These are phyloP conservation scores for Phocides pigmalion DNA, from an alignment of 1,140 invertebrate genomes.

Conservation along the genomic window DNA sequence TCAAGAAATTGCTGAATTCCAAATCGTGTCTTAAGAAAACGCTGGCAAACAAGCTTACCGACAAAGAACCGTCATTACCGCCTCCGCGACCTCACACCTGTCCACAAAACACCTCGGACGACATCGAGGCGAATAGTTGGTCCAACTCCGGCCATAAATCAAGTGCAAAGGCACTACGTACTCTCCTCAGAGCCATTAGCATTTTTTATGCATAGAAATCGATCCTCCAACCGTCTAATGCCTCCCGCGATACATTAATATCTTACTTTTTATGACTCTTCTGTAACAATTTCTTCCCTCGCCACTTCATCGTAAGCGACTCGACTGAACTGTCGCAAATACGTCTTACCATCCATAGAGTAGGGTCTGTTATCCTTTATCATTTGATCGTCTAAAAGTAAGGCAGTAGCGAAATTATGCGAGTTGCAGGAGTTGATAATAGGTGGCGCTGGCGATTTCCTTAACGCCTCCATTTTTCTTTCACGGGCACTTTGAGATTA, in stretches of 20 bases:
- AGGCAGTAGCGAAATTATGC: slow-evolving; percentile 48
- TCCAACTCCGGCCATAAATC: slow-evolving; percentile 76
- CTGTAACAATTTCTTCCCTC: slow-evolving; percentile 72
- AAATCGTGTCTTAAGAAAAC: no score
- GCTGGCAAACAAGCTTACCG: not conserved
- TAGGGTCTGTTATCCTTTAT: slow-evolving; percentile 34
- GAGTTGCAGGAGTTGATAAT: slow-evolving; percentile 79
- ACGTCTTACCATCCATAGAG: slow-evolving; percentile 10
- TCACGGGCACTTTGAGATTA: slow-evolving; percentile 84
- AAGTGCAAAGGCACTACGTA: slow-evolving; percentile 59
- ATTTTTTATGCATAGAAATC: slow-evolving; percentile 84
- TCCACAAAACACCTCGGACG: slow-evolving; percentile 54
- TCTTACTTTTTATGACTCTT: slow-evolving; percentile 84
- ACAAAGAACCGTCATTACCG: slow-evolving; percentile 33
- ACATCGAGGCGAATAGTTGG: slow-evolving; percentile 68
- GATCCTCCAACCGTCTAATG: slow-evolving; percentile 80
- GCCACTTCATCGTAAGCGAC: slow-evolving; percentile 50
- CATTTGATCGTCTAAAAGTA: not conserved
- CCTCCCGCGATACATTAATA: slow-evolving; percentile 84
- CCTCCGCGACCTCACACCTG: slow-evolving; percentile 56
- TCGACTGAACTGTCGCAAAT: not conserved
- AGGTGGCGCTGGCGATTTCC: slow-evolving; percentile 82
- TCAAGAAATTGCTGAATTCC: no score
- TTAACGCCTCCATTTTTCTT: slow-evolving; percentile 82
- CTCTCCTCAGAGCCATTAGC: slow-evolving; percentile 77